Base-by-base conservation (phyloP, 2,113 vertebrate species). In the Scytalopus superciliaris region DNA sequence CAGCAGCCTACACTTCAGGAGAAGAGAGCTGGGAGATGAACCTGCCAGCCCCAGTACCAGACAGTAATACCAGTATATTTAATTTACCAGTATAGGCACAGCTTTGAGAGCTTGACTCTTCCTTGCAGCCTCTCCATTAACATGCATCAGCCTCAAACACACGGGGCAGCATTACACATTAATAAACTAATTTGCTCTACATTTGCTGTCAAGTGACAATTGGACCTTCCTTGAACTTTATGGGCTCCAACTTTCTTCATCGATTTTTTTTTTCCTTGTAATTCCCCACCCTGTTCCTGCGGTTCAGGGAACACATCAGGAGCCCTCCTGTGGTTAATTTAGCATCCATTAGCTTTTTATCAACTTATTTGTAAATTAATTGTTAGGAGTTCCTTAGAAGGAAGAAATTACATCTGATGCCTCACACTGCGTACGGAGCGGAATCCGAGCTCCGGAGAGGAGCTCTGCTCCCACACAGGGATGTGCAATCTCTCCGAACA, bases 371-470 rank as follows among this genome's bases (percentile, higher is more conserved):
- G 82, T 77, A 77, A 86, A 83, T 89, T 63, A 89, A 44, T 83
- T 87, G 30, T 33, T 53, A 24, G 22, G 42, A 40, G 49, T 79
- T 39, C 19, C 28, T 91, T 30, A 39, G 53, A 44, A 78, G 59
- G 75, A 55, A 59, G 70, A 28, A 85, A 76, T 87, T 22, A 42
- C 44, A 15, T 13, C 39, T 14, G 44, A 79, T 68, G 12, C 24
- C 44, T 56, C 2, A 4, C 21, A 17, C 9, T 28, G 15, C 22
- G 44, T 12, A 24, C 0, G 0, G 56, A 44, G 31, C 0, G 2
- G 40, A 56, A 24, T 5, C 14, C 49, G 64, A 5, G 6, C 24
- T 31, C 8, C 19, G 3, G 23, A 75, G 69, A 52, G 25, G 52
- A 88, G 88, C 55, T 52, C 8, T 0, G 59, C 62, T 85, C 42